Percentiles rank a stretch among this genome's conserved stretches.
These are phyloP conservation scores for Anastrepha obliqua DNA, from an alignment of 1,140 invertebrate genomes.

Conservation along the genomic window DNA sequence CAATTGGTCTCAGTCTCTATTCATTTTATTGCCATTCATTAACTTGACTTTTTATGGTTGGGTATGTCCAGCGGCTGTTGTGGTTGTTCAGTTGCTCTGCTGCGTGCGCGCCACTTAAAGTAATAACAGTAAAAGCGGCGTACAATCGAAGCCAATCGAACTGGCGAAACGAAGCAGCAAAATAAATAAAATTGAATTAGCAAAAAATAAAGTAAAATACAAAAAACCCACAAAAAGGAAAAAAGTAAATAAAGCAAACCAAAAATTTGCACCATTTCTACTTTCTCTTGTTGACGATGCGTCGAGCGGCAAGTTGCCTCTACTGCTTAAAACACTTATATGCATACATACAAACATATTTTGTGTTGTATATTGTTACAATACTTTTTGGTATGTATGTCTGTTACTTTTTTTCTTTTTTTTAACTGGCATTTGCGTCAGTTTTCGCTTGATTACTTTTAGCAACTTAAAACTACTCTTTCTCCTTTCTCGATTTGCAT, in stretches of 20 bases:
- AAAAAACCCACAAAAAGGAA: neutral
- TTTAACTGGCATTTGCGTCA: neutral
- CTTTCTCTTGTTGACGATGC: slow-evolving; percentile 48
- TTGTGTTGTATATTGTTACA: neutral
- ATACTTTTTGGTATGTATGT: neutral
- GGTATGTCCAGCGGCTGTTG: neutral
- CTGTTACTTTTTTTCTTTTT: neutral
- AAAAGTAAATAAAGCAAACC: neutral
- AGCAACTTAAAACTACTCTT: neutral
- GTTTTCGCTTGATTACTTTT: slow-evolving; percentile 30
- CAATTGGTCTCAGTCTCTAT: slow-evolving; percentile 11
- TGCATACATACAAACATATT: neutral
- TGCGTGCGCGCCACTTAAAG: neutral
- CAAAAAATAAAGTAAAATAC: neutral
- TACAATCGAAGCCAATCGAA: slow-evolving; percentile 40
- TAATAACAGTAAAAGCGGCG: neutral
- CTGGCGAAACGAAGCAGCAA: neutral
- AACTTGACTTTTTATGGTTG: neutral
- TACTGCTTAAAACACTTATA: neutral
- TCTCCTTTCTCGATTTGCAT: too few species aligned
- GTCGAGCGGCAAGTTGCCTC: neutral
- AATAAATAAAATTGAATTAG: neutral
- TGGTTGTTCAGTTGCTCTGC: neutral
- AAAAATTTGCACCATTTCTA: slow-evolving; percentile 20
- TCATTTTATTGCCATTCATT: slow-evolving; percentile 4